phyloP scores from a whole-genome alignment of 2,888 invertebrate species.

The Cybosia mesomella region DNA sequence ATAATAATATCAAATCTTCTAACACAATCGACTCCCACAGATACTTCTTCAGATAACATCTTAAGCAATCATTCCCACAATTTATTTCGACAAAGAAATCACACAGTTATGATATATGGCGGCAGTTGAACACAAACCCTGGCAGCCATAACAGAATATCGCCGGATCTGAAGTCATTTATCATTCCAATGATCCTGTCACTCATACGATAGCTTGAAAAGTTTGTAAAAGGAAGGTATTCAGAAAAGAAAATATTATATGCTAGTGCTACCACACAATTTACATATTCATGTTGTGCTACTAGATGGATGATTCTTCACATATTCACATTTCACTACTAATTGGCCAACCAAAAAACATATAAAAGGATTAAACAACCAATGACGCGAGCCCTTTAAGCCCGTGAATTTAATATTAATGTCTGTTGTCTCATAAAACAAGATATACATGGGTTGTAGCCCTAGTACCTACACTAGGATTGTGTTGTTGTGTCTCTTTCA shows the following conservation, averaged over 20 bases:
- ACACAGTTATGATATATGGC: conserved; percentile 23
- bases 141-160: conserved; percentile 22
- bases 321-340: background rate
- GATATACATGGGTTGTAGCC: too few species aligned
- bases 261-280: too few species aligned
- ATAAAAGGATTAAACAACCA: too few species aligned
- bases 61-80: conserved; percentile 5
- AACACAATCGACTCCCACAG: background rate
- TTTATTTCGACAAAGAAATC: conserved; percentile 17
- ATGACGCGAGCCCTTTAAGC: too few species aligned
- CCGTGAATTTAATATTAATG: too few species aligned
- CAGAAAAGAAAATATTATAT: conserved; percentile 25
- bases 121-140: conserved; percentile 35
- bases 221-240: conserved; percentile 29
- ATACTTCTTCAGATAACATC: background rate
- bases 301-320: conserved; percentile 18
- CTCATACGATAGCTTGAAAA: conserved; percentile 32
- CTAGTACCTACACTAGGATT: too few species aligned
- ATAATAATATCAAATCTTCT: background rate
- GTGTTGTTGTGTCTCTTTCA: too few species aligned
- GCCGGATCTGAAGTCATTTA: conserved; percentile 38
- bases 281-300: too few species aligned
- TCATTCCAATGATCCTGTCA: conserved; percentile 49
- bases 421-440: too few species aligned
- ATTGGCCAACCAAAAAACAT: too few species aligned